A percentile compares a stretch with the other conserved stretches of the same genome.
These are phyloP conservation scores for Hydrozoanthus gracilis DNA, from an alignment of 92 coral and sea anemone genomes.

Conservation along the genomic window DNA sequence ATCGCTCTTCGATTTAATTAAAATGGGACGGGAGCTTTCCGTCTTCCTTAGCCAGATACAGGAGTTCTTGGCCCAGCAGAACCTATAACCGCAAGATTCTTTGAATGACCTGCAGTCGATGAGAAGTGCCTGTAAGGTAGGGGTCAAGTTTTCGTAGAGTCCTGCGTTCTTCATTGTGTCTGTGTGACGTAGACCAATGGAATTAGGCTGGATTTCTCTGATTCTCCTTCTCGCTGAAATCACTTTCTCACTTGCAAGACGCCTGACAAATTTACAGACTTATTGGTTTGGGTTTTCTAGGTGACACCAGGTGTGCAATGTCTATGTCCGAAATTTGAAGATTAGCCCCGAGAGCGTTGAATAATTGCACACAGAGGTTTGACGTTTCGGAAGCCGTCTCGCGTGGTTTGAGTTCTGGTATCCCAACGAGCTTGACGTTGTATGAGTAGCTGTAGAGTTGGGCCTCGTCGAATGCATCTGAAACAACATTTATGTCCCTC, in stretches of 20 bases:
- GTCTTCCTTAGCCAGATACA: background rate
- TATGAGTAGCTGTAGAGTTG: conserved; percentile 37
- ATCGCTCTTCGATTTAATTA: conserved; percentile 1
- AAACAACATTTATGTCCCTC: conserved; percentile 20
- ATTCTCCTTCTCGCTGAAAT: no score
- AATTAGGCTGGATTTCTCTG: no score
- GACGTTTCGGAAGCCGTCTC: conserved; percentile 49
- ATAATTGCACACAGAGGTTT: conserved; percentile 36
- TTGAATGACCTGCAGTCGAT: conserved; percentile 16
- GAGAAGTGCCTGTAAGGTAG: background rate
- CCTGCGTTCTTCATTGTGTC: no score
- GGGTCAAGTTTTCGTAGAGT: no score
- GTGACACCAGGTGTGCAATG: conserved; percentile 29
- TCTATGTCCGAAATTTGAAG: conserved; percentile 35
- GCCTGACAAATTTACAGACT: no score
- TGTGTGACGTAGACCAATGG: no score
- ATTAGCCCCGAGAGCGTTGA: conserved; percentile 36
- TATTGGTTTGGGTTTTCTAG: no score
- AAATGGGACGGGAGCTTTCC: conserved; percentile 12
- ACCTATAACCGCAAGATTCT: conserved; percentile 2
- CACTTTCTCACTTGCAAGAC: no score
- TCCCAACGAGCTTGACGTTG: conserved; percentile 44
- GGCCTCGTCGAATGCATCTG: conserved; percentile 29
- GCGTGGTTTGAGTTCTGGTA: conserved; percentile 40
- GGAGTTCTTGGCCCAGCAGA: conserved; percentile 11